Evolutionary conservation across 2,888 invertebrate species (phyloP), one percentile per base, ranked within the genome.

Genomic region (Aporophyla nigra): DNA sequence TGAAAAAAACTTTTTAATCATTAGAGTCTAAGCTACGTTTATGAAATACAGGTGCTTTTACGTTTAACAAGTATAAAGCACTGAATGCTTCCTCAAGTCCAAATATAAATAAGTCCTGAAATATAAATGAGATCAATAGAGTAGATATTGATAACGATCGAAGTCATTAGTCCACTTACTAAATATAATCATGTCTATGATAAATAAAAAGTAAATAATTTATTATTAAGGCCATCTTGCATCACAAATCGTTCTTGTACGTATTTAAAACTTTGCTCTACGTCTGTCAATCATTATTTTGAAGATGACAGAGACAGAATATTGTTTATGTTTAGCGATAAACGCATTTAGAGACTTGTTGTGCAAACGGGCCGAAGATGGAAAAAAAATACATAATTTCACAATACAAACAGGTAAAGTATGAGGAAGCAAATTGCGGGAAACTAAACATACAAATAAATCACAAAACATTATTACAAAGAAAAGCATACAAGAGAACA

Each of bases 371-470:
- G 19, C 33, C 4, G 21, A 10, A 59, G 16, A 76, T 51, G 14
- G 12, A 27, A 58, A 78, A 67, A 63, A 71, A 40, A 10, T 7
- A 56, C 5, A 46, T 51, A 3, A 49, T 58, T 59, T n/a, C 12
- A 78, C n/a, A 77, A 69, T 58, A 69, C 61, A 71, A 58, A 82
- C 82, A 73, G 33, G 33, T 67, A 80, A 83, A 75, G 43, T 88
- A 90, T 90, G 90, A 90, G 88, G 88, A 93, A 93, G 91, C 92
- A 89, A 90, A 81, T 78, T 78, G 72, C 46, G 75, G 74, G 63
- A 56, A 65, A 72, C 78, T 75, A 84, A 86, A 85, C 84, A 86
- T 81, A 84, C 79, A 86, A 81, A 86, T 69, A 46, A 70, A 65
- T 74, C 69, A 86, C 84, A 85, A 86, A 87, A 83, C 66, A 86